A percentile compares a stretch with the other conserved stretches of the same genome.
phyloP scores from a whole-genome alignment of 1,140 invertebrate species.

The Papilio aristodemus region DNA sequence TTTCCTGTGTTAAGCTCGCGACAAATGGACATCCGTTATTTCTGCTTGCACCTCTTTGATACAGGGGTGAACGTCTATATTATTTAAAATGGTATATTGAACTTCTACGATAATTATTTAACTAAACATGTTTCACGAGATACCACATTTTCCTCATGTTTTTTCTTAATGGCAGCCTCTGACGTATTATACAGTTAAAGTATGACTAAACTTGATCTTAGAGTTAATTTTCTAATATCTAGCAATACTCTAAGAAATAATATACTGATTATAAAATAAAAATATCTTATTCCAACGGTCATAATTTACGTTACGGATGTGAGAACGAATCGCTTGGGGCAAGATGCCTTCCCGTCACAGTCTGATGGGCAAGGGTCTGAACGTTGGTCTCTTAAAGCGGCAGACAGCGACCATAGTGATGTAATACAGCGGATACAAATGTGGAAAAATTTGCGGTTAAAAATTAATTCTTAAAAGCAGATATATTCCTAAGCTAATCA shows the following conservation, averaged over 20 bases:
- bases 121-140: too few species aligned
- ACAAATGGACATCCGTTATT: too few species aligned
- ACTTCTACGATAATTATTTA: too few species aligned
- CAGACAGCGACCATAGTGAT: slow-evolving; percentile 2
- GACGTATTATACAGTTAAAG: not conserved
- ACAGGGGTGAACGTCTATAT: too few species aligned
- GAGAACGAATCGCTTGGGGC: slow-evolving; percentile 27
- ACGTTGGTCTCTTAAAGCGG: slow-evolving; percentile 13
- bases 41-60: too few species aligned
- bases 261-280: not conserved
- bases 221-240: not conserved
- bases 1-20: too few species aligned
- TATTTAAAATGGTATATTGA: too few species aligned
- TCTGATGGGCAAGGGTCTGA: slow-evolving; percentile 21
- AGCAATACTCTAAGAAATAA: too few species aligned
- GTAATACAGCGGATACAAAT: not conserved
- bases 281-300: slow-evolving; percentile 1
- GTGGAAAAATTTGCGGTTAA: not conserved
- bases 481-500: too few species aligned
- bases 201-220: not conserved
- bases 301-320: slow-evolving; percentile 28
- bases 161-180: too few species aligned
- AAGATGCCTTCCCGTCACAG: slow-evolving; percentile 30
- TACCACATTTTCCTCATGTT: too few species aligned
- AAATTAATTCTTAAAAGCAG: not conserved